Evolutionary conservation across 2,113 vertebrate genomes (phyloP).

Genomic region (Muntiacus muntjak): DNA sequence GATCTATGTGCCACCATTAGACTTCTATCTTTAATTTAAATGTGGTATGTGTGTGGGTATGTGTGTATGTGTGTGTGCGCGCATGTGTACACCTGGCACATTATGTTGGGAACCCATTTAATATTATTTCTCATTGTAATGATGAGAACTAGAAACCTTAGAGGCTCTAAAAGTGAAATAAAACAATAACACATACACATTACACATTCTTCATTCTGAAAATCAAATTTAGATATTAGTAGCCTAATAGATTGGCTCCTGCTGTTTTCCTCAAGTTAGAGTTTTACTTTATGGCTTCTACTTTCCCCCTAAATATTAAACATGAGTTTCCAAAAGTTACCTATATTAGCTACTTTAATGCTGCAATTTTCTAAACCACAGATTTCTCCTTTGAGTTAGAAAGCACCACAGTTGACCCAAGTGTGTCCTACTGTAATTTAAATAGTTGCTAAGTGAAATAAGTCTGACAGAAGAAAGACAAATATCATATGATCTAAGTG

Average conservation of each 20-base stretch:
- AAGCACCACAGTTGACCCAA: background rate
- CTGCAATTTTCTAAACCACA: background rate
- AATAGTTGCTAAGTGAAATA: background rate
- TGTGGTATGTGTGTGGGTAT: accelerated
- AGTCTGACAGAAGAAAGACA: background rate
- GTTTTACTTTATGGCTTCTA: background rate
- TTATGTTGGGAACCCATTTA: background rate
- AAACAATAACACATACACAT: background rate
- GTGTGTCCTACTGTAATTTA: background rate
- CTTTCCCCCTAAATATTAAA: background rate
- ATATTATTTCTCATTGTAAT: background rate
- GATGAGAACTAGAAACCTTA: background rate
- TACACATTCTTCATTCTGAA: background rate
- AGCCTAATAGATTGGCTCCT: background rate
- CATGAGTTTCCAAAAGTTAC: background rate
- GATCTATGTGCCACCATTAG: background rate
- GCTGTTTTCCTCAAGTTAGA: background rate
- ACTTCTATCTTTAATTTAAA: background rate
- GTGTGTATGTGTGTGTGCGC: background rate
- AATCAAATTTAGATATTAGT: background rate
- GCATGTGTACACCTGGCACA: background rate
- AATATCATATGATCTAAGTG: background rate
- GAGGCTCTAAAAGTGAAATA: background rate
- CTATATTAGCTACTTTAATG: background rate
- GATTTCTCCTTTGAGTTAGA: background rate